These are phyloP conservation scores for Neodon shergylaensis DNA, from an alignment of 2,113 vertebrate species.

Conservation along the genomic window DNA sequence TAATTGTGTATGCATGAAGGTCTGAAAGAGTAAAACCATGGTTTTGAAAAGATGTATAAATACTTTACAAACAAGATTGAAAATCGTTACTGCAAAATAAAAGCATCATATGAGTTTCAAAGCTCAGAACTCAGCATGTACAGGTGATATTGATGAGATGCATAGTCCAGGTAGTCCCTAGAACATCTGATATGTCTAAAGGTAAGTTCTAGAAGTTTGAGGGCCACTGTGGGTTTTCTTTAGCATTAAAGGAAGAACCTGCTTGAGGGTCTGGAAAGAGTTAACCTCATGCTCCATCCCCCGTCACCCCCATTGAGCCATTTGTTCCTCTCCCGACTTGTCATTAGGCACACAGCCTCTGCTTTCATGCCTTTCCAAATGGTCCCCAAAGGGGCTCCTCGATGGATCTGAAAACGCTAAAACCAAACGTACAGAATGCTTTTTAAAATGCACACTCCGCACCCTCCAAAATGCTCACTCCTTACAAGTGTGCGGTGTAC, in stretches of 20 bases:
- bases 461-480: background rate
- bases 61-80: background rate
- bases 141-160: background rate
- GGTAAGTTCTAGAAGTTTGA: background rate
- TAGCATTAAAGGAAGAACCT: background rate
- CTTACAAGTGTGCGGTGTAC: accelerated
- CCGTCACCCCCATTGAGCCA: background rate
- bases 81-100: background rate
- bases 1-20: background rate
- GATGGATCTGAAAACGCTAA: conserved; percentile 28
- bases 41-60: background rate
- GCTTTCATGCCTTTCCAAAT: conserved; percentile 1
- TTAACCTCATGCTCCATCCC: background rate
- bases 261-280: background rate
- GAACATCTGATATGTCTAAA: background rate
- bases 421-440: conserved; percentile 7
- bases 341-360: background rate
- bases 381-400: conserved; percentile 50
- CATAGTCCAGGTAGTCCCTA: background rate
- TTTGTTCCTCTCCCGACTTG: background rate
- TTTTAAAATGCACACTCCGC: background rate
- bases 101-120: background rate
- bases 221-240: background rate
- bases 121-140: background rate
- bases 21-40: background rate